Evolutionary conservation across 37 sponge, comb jelly and placozoan species (phyloP), one percentile per base, ranked within the genome.

Genomic region (Lycopodina hypogea): DNA sequence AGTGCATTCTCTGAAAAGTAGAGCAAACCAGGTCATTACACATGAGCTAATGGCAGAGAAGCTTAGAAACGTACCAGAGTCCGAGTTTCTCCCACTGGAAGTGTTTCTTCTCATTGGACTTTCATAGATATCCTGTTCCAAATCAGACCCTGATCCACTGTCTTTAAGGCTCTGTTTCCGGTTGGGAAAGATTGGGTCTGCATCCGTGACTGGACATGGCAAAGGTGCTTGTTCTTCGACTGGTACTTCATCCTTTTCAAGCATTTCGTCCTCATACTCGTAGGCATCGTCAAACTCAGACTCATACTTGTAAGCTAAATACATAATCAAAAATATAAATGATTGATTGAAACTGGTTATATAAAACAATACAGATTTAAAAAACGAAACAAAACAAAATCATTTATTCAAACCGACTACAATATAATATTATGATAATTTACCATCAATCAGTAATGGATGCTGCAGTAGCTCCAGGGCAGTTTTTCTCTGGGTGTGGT

Each of bases 391-490:
- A 45, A 45, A 12, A 45, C 8, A 4, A 45, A 4, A 9, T 12
- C 48, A 45, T 45, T 9, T 45, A 9, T 9, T 45, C 9, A 45
- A 9, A 4, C 9, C 48, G 15, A 18, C 53, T 18, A 11, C 15
- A 11, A 52, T 52, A 52, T 18, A 15, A 15, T 18, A 52, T 52
- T 52, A 18, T 15, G 11, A 18, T 15, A 52, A 26, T 11, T 36
- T 30, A 70, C 71, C 71, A 28, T 39, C 48, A 48, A 12, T 17
- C 2, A 70, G 4, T 38, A 45, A 40, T 3, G 71, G 71, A 24
- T 70, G 71, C n/a, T 30, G 29, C n/a, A 70, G 71, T 2, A 70
- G 71, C 4, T 41, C 48, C 48, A 70, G 8, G n/a, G 71, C 71
- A 23, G 71, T 48, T 23, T 8, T 35, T 18, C 71, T 38, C 35